Conservation (phyloP, 2,113 vertebrate genomes). For the Fukomys damarensis region DNA sequence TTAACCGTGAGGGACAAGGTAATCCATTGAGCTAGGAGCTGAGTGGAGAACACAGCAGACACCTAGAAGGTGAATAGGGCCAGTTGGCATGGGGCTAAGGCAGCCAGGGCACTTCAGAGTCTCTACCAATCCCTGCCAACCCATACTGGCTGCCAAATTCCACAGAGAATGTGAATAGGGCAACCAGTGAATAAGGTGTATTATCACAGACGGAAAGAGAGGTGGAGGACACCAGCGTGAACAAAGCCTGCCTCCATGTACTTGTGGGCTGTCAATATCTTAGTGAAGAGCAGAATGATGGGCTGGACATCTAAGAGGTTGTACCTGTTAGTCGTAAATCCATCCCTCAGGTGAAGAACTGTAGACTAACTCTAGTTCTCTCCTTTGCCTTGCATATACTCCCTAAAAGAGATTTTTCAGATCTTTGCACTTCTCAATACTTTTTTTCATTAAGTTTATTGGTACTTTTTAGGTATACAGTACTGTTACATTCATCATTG, state of each 20-base stretch:
- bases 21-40: not conserved
- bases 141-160: not conserved
- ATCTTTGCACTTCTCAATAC: not conserved
- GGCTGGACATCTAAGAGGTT: not conserved
- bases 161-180: not conserved
- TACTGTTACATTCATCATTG: too few species aligned
- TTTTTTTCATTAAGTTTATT: too few species aligned
- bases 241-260: not conserved
- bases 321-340: not conserved
- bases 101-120: not conserved
- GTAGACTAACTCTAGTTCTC: not conserved
- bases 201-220: not conserved
- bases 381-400: fast-evolving
- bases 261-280: not conserved
- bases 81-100: not conserved
- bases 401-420: not conserved
- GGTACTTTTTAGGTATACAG: too few species aligned
- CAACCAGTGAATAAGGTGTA: not conserved
- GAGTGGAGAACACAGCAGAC: not conserved
- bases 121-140: not conserved
- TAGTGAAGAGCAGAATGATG: not conserved
- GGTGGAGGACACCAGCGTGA: not conserved
- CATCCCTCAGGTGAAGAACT: not conserved
- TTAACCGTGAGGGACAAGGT: not conserved
- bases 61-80: not conserved